A percentile compares a stretch with the other conserved stretches of the same genome.
phyloP scores from a whole-genome alignment of 2,797 vertebrate genomes.

The Chiloscyllium punctatum region DNA sequence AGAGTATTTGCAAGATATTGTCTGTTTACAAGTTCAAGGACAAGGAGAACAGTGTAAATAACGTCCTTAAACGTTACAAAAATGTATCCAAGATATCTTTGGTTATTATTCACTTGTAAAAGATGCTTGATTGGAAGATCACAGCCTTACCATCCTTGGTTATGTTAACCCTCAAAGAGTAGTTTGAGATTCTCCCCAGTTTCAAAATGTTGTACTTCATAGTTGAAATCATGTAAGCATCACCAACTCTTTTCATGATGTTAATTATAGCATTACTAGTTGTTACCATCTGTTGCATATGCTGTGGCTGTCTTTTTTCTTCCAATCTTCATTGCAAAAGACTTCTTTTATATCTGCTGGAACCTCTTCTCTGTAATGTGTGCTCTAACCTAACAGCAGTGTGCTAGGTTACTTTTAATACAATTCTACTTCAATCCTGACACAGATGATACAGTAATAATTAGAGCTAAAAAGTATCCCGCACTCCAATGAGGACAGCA shows the following conservation, averaged over 20 bases:
- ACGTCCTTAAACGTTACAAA: neutral
- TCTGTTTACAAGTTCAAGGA: neutral
- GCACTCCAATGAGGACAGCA: neutral
- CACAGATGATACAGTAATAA: neutral
- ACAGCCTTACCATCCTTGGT: neutral
- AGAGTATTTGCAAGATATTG: neutral
- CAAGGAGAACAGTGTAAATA: neutral
- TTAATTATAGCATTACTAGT: neutral
- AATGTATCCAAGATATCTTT: neutral
- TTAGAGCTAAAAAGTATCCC: neutral
- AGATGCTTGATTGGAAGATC: neutral
- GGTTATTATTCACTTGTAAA: neutral
- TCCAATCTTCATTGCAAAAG: neutral
- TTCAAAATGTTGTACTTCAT: neutral
- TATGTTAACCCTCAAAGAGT: neutral
- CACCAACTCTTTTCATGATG: neutral
- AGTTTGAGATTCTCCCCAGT: neutral
- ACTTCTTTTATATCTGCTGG: neutral
- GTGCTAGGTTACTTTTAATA: neutral
- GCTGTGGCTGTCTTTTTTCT: neutral
- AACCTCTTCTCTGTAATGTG: neutral
- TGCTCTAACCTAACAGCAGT: neutral
- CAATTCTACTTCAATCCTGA: neutral
- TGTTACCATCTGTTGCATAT: neutral
- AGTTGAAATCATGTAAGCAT: neutral